These are phyloP conservation scores for Cantharis rustica DNA, from an alignment of 2,888 invertebrate genomes.

Conservation along the genomic window DNA sequence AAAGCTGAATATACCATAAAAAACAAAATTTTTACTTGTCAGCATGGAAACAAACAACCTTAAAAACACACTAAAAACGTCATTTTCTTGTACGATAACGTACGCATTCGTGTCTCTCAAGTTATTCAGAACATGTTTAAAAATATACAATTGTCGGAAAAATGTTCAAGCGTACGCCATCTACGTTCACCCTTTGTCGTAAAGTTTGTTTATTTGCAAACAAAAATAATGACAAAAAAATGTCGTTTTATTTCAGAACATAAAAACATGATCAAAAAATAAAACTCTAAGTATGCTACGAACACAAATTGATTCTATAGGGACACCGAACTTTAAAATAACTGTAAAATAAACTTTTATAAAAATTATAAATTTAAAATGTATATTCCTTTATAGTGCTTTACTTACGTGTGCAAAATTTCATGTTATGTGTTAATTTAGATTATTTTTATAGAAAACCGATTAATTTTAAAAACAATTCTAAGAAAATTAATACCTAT, in stretches of 20 bases:
- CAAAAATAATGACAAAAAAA: neutral
- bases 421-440: neutral
- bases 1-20: neutral
- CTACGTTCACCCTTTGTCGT: constrained; percentile 1
- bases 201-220: constrained; percentile 4
- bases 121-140: constrained; percentile 5
- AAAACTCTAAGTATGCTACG: neutral
- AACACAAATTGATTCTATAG: neutral
- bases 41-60: constrained; percentile 5
- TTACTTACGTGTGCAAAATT: neutral
- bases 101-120: constrained; percentile 1
- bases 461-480: no score
- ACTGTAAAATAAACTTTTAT: neutral
- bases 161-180: neutral
- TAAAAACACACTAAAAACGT: constrained; percentile 4
- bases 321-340: neutral
- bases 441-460: no score
- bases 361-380: neutral
- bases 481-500: no score
- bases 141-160: constrained; percentile 1
- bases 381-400: neutral
- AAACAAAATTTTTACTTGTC: constrained; percentile 3
- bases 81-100: constrained; percentile 4
- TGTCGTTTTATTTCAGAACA: neutral
- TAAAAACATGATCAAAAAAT: neutral